Evolutionary conservation across 2,888 invertebrate genomes (phyloP).

Genomic region (Andrena praecox): DNA sequence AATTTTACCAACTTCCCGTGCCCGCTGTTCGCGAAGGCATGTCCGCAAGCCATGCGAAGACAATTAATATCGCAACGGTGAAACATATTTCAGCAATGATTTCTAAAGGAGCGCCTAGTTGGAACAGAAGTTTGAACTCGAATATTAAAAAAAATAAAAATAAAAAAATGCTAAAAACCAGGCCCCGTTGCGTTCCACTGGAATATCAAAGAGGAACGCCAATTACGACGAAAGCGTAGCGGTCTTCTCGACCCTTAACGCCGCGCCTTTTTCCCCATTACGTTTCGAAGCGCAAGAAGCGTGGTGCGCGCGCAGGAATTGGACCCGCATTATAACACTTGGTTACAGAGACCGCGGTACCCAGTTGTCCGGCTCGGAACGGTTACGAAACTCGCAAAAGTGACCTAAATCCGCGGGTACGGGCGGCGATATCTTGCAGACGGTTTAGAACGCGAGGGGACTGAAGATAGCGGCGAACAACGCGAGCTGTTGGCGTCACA

Average conservation of each 20-base stretch:
- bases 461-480: conserved; percentile 53
- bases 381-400: conserved; percentile 58
- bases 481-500: conserved; percentile 26
- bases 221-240: conserved; percentile 11
- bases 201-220: neutral
- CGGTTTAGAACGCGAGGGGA: conserved; percentile 22
- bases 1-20: too few relatives aligned
- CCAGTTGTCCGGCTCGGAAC: conserved; percentile 32
- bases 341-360: conserved; percentile 13
- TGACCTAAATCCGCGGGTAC: conserved; percentile 66
- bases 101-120: too few relatives aligned
- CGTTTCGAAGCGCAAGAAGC: neutral
- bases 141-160: too few relatives aligned
- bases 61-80: too few relatives aligned
- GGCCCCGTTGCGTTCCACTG: neutral
- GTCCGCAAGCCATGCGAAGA: too few relatives aligned
- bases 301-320: neutral
- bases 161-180: conserved; percentile 1
- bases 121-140: too few relatives aligned
- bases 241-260: neutral
- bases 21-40: too few relatives aligned
- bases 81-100: too few relatives aligned
- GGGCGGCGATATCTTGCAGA: conserved; percentile 52
- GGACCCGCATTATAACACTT: conserved; percentile 16
- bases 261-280: neutral